These are phyloP conservation scores for Chrosomus eos DNA, from an alignment of 2,797 vertebrate genomes.

Conservation along the genomic window DNA sequence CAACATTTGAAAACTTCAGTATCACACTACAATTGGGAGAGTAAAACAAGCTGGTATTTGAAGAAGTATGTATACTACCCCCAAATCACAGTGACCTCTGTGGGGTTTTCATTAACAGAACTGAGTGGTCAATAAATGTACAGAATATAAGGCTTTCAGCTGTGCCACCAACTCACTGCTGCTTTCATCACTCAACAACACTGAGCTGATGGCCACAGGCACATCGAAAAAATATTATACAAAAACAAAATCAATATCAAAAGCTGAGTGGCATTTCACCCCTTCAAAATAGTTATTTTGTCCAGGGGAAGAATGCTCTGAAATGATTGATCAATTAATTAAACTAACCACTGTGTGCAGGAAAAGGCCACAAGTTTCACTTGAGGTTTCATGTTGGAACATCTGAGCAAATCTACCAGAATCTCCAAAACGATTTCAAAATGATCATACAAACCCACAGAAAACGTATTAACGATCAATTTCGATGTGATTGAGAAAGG, in stretches of 20 bases:
- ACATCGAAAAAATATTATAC: conserved; percentile 20
- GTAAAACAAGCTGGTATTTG: conserved; percentile 47
- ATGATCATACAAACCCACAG: not conserved
- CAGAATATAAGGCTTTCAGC: conserved; percentile 42
- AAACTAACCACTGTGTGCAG: not conserved
- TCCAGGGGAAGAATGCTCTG: not conserved
- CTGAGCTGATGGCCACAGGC: conserved; percentile 11
- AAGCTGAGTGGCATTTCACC: not conserved
- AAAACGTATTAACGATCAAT: not conserved
- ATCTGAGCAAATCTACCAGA: not conserved
- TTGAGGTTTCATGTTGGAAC: not conserved
- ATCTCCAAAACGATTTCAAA: not conserved
- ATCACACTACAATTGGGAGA: conserved; percentile 67
- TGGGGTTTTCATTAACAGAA: conserved; percentile 5
- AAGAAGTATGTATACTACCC: not conserved
- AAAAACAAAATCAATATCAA: conserved; percentile 35
- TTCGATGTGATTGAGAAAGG: not conserved
- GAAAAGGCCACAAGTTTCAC: conserved; percentile 5
- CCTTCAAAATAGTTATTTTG: conserved; percentile 1
- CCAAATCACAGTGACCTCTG: conserved; percentile 34
- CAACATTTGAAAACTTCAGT: conserved; percentile 50
- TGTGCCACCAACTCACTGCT: conserved; percentile 19
- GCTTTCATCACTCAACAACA: not conserved
- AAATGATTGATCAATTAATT: conserved; percentile 5
- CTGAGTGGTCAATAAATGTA: not conserved